Percentiles rank a stretch among this genome's conserved stretches.
These are phyloP conservation scores for Lepus europaeus DNA, from an alignment of 2,113 vertebrate species.

Conservation along the genomic window DNA sequence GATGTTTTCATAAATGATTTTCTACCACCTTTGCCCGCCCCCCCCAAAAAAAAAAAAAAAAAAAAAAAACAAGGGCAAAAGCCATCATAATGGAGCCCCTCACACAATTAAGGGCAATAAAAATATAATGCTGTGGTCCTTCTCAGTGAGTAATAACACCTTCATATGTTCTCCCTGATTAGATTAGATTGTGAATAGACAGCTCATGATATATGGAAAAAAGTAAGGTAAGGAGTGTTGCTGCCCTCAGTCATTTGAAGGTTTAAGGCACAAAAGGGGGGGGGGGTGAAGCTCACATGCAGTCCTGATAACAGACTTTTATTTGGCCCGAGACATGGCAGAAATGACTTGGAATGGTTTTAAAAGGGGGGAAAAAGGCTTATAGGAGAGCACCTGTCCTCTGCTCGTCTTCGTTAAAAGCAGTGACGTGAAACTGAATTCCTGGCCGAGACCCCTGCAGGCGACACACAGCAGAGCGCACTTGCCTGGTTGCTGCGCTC, in stretches of 20 bases:
- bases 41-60: not conserved
- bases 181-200: not conserved
- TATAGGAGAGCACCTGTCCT: not conserved
- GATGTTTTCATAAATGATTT: not conserved
- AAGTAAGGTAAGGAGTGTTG: not conserved
- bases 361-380: not conserved
- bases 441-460: not conserved
- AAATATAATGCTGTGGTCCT: not conserved
- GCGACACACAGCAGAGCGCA: not conserved
- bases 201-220: not conserved
- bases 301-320: constrained; percentile 11
- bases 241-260: constrained; percentile 8
- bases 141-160: not conserved
- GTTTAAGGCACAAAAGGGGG: not conserved
- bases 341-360: constrained; percentile 35
- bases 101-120: not conserved
- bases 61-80: not conserved
- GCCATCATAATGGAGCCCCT: not conserved
- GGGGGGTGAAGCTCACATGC: not conserved
- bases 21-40: not conserved
- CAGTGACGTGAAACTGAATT: not conserved
- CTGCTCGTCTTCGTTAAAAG: constrained; percentile 9
- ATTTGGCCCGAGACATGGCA: not conserved
- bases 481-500: not conserved
- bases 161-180: not conserved